These are phyloP conservation scores for Pseudopipra pipra DNA, from an alignment of 2,113 vertebrate species.

Conservation along the genomic window DNA sequence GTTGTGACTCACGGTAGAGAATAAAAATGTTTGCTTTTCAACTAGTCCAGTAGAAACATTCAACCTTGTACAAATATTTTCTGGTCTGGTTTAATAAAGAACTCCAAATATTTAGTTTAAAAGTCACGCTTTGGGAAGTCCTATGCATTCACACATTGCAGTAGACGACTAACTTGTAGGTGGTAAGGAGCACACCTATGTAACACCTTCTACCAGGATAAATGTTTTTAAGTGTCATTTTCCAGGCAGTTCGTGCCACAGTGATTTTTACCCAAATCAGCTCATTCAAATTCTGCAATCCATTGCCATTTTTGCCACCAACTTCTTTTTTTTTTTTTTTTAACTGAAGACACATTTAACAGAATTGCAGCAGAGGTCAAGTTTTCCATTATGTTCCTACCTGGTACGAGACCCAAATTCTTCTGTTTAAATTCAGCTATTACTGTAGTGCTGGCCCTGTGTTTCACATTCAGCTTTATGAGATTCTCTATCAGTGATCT, in stretches of 20 bases:
- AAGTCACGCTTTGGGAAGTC: not conserved
- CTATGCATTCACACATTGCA: not conserved
- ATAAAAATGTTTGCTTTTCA: not conserved
- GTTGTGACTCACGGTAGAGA: not conserved
- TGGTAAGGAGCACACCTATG: not conserved
- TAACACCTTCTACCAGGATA: not conserved
- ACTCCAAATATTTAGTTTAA: not conserved
- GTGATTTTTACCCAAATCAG: not conserved
- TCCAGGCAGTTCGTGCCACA: not conserved
- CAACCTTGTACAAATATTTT: not conserved
- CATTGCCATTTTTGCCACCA: not conserved
- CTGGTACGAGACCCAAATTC: not conserved
- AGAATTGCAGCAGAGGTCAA: not conserved
- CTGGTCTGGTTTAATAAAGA: not conserved
- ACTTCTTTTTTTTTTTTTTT: not conserved
- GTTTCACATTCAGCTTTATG: not conserved
- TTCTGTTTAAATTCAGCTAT: not conserved
- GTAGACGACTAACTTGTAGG: not conserved
- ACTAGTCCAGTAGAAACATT: not conserved
- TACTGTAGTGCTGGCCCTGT: not conserved
- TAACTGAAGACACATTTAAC: not conserved
- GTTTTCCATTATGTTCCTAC: not conserved
- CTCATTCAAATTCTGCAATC: not conserved
- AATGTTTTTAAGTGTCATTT: not conserved
- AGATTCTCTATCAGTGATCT: not conserved